phyloP scores from a whole-genome alignment of 2,113 vertebrate species.

The Euleptes europaea region DNA sequence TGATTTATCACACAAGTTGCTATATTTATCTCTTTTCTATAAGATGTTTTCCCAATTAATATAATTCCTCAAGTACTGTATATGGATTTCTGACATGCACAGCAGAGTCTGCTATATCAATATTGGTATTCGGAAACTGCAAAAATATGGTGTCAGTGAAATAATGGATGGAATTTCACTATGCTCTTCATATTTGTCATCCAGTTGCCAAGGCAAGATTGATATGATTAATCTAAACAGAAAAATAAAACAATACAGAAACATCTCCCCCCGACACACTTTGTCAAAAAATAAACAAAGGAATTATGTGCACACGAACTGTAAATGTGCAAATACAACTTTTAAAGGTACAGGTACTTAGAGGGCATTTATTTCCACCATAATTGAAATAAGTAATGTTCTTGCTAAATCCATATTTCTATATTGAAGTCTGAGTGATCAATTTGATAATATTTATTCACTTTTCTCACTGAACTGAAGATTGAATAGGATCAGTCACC shows the following conservation, averaged over 20 bases:
- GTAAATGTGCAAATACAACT: neutral
- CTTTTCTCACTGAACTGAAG: neutral
- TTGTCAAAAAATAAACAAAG: neutral
- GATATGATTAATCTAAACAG: constrained; percentile 10
- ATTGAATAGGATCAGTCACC: neutral
- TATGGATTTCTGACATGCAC: constrained; percentile 19
- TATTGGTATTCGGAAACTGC: constrained; percentile 29
- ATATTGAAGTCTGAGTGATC: neutral
- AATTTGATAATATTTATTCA: constrained; percentile 3
- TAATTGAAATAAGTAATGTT: neutral
- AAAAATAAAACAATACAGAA: constrained; percentile 22
- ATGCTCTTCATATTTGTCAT: constrained; percentile 36
- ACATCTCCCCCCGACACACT: neutral
- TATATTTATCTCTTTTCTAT: constrained; percentile 23
- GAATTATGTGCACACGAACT: neutral
- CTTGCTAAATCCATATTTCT: constrained; percentile 4
- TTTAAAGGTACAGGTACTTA: neutral
- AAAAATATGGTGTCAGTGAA: constrained; percentile 44
- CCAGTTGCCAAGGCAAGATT: constrained; percentile 18
- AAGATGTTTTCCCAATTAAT: constrained; percentile 51
- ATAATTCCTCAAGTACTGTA: constrained; percentile 13
- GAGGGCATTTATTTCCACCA: neutral
- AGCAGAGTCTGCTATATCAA: constrained; percentile 15
- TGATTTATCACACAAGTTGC: constrained; percentile 29
- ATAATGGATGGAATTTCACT: constrained; percentile 50